Evolutionary conservation across 2,888 invertebrate genomes (phyloP).

Genomic region (Terebella lapidaria): DNA sequence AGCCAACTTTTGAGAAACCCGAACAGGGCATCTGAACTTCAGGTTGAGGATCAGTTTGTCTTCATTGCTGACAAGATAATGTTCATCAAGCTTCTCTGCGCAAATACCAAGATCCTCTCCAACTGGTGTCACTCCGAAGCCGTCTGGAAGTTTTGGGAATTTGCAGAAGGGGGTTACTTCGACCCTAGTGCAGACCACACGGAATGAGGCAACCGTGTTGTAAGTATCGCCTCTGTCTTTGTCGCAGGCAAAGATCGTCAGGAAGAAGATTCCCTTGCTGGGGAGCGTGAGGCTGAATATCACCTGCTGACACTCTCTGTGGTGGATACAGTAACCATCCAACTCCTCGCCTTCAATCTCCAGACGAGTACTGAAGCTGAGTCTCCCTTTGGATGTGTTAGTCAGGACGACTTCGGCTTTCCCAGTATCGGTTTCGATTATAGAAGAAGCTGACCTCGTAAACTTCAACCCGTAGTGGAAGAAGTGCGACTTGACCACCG

Average conservation of each 20-base stretch:
- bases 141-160: slow-evolving; percentile 18
- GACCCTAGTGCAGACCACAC: slow-evolving; percentile 14
- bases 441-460: slow-evolving; percentile 35
- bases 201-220: slow-evolving; percentile 19
- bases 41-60: slow-evolving; percentile 44
- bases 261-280: slow-evolving; percentile 13
- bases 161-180: slow-evolving; percentile 16
- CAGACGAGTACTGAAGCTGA: slow-evolving; percentile 38
- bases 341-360: slow-evolving; percentile 36
- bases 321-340: slow-evolving; percentile 24
- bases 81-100: slow-evolving; percentile 16
- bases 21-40: slow-evolving; percentile 34
- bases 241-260: slow-evolving; percentile 28
- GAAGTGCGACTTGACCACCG: slow-evolving; percentile 49
- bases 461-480: slow-evolving; percentile 28
- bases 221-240: slow-evolving; percentile 13
- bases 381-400: neutral
- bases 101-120: slow-evolving; percentile 14
- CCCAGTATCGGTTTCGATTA: slow-evolving; percentile 41
- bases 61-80: slow-evolving; percentile 17
- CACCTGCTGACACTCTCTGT: slow-evolving; percentile 5
- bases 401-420: slow-evolving; percentile 29
- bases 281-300: slow-evolving; percentile 18
- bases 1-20: slow-evolving; percentile 33
- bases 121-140: slow-evolving; percentile 15